Conservation (phyloP, 1,140 invertebrate genomes). For the Drosophila eugracilis region DNA sequence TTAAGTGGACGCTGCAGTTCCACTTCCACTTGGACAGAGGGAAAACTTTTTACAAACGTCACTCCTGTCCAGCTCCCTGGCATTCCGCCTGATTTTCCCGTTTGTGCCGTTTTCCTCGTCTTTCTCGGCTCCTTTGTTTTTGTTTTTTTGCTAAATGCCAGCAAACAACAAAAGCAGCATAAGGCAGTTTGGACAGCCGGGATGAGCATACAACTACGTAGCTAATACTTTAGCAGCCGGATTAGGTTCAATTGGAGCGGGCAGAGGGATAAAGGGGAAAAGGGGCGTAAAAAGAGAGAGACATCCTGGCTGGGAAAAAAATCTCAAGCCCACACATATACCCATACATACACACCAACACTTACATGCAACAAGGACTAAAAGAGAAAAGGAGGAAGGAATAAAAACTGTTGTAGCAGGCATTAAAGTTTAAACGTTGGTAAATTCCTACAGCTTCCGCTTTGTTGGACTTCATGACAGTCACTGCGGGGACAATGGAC, state of each 20-base stretch:
- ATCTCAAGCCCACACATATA: conserved; percentile 49
- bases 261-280: conserved; percentile 18
- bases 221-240: conserved; percentile 82
- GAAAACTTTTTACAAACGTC: conserved; percentile 74
- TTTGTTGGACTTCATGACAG: conserved; percentile 65
- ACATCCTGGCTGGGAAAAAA: conserved; percentile 45
- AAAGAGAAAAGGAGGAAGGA: conserved; percentile 29
- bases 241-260: conserved; percentile 81
- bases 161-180: conserved; percentile 82
- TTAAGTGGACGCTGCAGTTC: conserved; percentile 58
- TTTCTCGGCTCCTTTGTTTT: conserved; percentile 26
- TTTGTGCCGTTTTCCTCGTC: conserved; percentile 9
- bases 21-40: conserved; percentile 47
- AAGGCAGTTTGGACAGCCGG: conserved; percentile 80
- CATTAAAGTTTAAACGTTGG: conserved; percentile 82
- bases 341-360: not conserved
- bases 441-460: conserved; percentile 82
- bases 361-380: conserved; percentile 9
- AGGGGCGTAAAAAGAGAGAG: conserved; percentile 18
- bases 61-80: conserved; percentile 25
- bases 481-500: conserved; percentile 55
- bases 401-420: conserved; percentile 71
- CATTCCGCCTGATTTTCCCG: conserved; percentile 18
- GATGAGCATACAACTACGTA: conserved; percentile 81
- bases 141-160: conserved; percentile 74